Percentiles rank a stretch among this genome's conserved stretches.
These are phyloP conservation scores for Melopsittacus undulatus DNA, from an alignment of 2,797 vertebrate species.

Conservation along the genomic window DNA sequence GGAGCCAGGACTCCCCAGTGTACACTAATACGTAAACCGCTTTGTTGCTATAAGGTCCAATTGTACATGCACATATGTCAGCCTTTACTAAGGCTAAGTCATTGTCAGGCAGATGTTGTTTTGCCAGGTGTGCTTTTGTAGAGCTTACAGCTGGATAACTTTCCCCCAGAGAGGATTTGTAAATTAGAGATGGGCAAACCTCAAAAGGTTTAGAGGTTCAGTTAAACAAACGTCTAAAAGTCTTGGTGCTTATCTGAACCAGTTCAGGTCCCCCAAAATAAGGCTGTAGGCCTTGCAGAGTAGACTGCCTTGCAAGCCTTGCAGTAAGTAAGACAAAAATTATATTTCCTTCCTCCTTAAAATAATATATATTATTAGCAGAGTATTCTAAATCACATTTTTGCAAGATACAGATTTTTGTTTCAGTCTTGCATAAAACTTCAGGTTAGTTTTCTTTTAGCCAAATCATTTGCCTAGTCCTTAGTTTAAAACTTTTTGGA, in stretches of 20 bases:
- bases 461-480: not conserved
- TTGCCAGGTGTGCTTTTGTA: conserved; percentile 57
- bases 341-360: not conserved
- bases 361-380: not conserved
- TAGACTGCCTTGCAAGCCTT: not conserved
- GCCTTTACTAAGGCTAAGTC: conserved; percentile 24
- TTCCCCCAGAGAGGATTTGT: conserved; percentile 14
- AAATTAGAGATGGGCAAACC: conserved; percentile 38
- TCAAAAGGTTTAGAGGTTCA: not conserved
- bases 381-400: not conserved
- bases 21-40: conserved; percentile 11
- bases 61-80: conserved; percentile 35
- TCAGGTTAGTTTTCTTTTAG: not conserved
- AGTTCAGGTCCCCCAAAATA: not conserved
- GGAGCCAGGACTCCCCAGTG: conserved; percentile 36
- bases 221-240: conserved; percentile 2
- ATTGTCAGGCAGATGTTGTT: conserved; percentile 59
- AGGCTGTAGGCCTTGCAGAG: not conserved
- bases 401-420: not conserved
- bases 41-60: conserved; percentile 32
- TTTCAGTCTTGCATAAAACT: not conserved
- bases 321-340: not conserved
- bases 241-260: not conserved
- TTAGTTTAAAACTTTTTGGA: not conserved
- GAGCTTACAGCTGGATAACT: conserved; percentile 13